These are phyloP conservation scores for Colistium nudipinnis DNA, from an alignment of 2,113 vertebrate genomes.

Conservation along the genomic window DNA sequence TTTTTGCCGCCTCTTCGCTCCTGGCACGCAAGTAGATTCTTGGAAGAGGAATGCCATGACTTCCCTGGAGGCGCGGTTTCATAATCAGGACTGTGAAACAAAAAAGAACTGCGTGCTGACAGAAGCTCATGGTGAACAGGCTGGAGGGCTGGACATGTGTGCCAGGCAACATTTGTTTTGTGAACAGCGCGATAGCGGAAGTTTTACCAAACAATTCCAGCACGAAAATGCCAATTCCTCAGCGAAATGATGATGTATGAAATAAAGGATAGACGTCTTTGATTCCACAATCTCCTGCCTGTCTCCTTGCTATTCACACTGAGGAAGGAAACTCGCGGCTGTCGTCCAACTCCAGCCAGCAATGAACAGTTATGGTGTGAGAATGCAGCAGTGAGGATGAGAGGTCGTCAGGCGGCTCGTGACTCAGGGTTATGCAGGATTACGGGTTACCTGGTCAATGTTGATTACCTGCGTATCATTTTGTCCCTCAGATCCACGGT, in stretches of 20 bases:
- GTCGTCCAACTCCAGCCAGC: not conserved
- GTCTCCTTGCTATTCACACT: no score
- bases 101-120: not conserved
- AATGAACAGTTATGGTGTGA: not conserved
- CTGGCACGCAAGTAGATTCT: conserved; percentile 50
- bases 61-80: conserved; percentile 52
- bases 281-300: no score
- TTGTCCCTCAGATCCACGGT: conserved; percentile 19
- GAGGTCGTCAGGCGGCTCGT: not conserved
- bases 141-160: conserved; percentile 10
- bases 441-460: not conserved
- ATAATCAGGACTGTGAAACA: conserved; percentile 43
- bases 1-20: not conserved
- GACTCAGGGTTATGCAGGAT: not conserved
- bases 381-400: not conserved
- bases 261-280: no score
- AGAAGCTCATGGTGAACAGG: not conserved
- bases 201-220: no score
- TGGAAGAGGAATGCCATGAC: conserved; percentile 47
- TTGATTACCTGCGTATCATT: not conserved
- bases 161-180: not conserved
- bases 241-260: no score
- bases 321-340: no score
- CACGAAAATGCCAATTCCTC: no score
- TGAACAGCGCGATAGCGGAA: no score